A percentile compares a stretch with the other conserved stretches of the same genome.
Conservation (phyloP, 2,113 vertebrate genomes). For the Hippocampus barbouri region DNA sequence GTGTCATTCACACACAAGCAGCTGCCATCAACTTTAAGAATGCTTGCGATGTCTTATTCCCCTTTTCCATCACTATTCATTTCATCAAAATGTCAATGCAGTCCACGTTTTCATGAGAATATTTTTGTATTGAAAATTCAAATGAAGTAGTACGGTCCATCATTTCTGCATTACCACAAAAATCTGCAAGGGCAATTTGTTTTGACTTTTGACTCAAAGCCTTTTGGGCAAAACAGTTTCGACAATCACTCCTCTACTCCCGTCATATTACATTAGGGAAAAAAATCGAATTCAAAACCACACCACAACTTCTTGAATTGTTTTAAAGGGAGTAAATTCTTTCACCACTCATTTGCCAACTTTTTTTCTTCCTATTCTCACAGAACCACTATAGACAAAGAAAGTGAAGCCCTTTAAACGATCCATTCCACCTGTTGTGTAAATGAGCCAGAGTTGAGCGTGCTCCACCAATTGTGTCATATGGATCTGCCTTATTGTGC, state of each 20-base stretch:
- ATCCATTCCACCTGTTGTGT: constrained; percentile 54
- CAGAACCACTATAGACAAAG: constrained; percentile 21
- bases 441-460: constrained; percentile 51
- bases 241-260: constrained; percentile 57
- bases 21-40: constrained; percentile 48
- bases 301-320: constrained; percentile 2
- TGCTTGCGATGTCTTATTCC: constrained; percentile 48
- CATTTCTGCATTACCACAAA: constrained; percentile 14
- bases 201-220: neutral
- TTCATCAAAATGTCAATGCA: constrained; percentile 31
- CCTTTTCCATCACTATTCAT: constrained; percentile 32
- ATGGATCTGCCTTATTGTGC: constrained; percentile 72
- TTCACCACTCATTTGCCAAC: neutral
- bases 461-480: constrained; percentile 53
- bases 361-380: constrained; percentile 10
- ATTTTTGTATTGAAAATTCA: constrained; percentile 36
- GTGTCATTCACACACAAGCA: constrained; percentile 49
- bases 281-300: constrained; percentile 11
- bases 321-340: neutral
- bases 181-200: constrained; percentile 19
- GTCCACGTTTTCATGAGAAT: constrained; percentile 40
- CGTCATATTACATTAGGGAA: constrained; percentile 20
- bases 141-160: neutral
- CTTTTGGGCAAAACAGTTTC: constrained; percentile 34
- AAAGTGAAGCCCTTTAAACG: constrained; percentile 66